Percentiles rank a stretch among this genome's conserved stretches.
These are phyloP conservation scores for Spodoptera picta DNA, from an alignment of 2,888 invertebrate species.

Conservation along the genomic window DNA sequence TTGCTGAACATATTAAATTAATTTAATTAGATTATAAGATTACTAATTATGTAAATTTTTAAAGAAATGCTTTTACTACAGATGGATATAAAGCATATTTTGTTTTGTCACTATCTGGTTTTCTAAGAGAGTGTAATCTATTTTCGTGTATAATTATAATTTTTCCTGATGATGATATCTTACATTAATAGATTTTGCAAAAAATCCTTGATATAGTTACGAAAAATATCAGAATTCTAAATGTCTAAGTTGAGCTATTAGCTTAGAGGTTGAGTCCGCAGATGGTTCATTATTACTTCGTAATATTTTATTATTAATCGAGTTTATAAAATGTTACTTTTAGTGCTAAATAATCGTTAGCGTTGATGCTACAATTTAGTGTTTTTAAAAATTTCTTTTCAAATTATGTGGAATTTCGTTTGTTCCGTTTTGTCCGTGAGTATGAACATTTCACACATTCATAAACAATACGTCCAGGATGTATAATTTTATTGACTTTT, in stretches of 20 bases:
- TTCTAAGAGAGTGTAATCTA: neutral
- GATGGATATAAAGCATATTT: neutral
- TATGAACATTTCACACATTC: no score
- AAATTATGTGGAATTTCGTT: no score
- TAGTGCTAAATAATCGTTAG: neutral
- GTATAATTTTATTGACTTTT: no score
- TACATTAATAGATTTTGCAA: conserved; percentile 18
- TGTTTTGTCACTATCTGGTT: neutral
- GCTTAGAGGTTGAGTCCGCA: conserved; percentile 31
- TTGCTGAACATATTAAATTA: conserved; percentile 17
- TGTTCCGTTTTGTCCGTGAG: no score
- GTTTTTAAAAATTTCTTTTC: no score
- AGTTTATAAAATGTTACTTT: conserved; percentile 3
- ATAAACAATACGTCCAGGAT: no score
- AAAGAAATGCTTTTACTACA: neutral
- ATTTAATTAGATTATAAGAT: neutral
- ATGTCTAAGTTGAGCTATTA: conserved; percentile 45
- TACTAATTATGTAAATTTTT: neutral
- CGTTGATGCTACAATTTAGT: no score
- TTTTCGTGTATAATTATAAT: neutral
- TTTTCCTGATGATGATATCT: conserved; percentile 3
- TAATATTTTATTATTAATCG: conserved; percentile 2
- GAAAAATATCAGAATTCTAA: conserved; percentile 50
- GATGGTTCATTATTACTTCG: conserved; percentile 21
- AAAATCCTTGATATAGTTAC: conserved; percentile 35